Evolutionary conservation across 1,140 invertebrate genomes (phyloP).

Genomic region (Brachionus koreanus): DNA sequence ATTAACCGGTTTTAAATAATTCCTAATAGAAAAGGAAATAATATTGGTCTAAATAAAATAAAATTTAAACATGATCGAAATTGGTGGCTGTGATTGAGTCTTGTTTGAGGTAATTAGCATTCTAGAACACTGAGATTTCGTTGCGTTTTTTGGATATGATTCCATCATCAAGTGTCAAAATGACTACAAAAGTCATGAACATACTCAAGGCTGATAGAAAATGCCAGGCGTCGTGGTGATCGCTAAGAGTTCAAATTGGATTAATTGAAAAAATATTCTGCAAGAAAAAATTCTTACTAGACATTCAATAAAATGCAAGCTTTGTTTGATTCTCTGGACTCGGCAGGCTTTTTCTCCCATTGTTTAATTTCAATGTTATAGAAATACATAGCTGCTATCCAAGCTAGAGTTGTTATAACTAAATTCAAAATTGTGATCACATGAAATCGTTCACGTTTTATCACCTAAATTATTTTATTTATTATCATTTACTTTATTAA

Average conservation of each 20-base stretch:
- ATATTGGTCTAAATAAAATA: neutral
- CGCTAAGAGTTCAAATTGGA: conserved; percentile 51
- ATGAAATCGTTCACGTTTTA: conserved; percentile 33
- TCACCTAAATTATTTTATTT: neutral
- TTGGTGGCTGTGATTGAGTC: neutral
- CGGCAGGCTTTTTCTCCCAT: conserved; percentile 63
- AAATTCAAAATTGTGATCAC: conserved; percentile 5
- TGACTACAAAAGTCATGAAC: conserved; percentile 73
- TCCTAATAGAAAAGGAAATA: neutral
- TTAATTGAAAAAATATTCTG: neutral
- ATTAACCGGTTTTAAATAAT: neutral
- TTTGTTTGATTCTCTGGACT: conserved; percentile 71
- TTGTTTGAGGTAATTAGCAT: neutral
- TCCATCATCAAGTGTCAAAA: conserved; percentile 43
- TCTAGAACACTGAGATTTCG: conserved; percentile 36
- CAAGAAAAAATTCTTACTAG: conserved; percentile 57
- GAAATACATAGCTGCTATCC: conserved; percentile 23
- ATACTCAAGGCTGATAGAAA: conserved; percentile 76
- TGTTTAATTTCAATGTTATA: conserved; percentile 44
- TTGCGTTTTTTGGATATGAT: conserved; percentile 32
- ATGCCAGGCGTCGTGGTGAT: conserved; percentile 85
- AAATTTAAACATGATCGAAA: neutral
- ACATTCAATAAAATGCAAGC: conserved; percentile 72
- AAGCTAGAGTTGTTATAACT: conserved; percentile 14
- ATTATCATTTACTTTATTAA: neutral